Conservation (phyloP, 2,888 invertebrate species). For the Coenonympha glycerion region DNA sequence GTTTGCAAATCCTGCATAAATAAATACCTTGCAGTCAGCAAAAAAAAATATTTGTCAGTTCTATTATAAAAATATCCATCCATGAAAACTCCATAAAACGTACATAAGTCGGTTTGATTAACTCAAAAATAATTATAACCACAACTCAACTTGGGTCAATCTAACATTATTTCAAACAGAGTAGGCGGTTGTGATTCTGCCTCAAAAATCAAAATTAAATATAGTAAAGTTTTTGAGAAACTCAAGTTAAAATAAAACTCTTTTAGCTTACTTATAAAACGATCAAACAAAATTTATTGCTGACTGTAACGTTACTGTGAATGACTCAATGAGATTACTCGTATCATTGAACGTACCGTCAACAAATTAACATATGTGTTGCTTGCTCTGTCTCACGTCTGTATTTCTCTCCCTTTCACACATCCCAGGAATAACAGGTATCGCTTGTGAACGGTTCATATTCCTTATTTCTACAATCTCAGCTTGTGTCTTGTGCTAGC, state of each 20-base stretch:
- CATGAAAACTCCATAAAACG: too few species aligned
- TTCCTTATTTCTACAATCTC: conserved; percentile 46
- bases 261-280: too few species aligned
- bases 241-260: not conserved
- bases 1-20: conserved; percentile 1
- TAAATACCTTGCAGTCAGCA: conserved; percentile 8
- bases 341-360: conserved; percentile 19
- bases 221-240: not conserved
- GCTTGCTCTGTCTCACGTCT: conserved; percentile 75
- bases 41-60: too few species aligned
- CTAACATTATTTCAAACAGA: too few species aligned
- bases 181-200: too few species aligned
- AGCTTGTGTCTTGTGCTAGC: conserved; percentile 67
- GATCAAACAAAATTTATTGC: too few species aligned
- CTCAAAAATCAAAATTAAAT: too few species aligned
- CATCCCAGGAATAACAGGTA: conserved; percentile 76
- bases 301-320: conserved; percentile 12
- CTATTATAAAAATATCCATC: too few species aligned
- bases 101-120: too few species aligned
- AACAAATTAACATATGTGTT: conserved; percentile 44
- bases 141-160: too few species aligned
- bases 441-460: conserved; percentile 55
- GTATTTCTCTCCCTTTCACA: conserved; percentile 75
- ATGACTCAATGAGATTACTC: not conserved
- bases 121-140: too few species aligned